phyloP scores from a whole-genome alignment of 2,888 invertebrate genomes.

The Pachliopta kotzebuea region DNA sequence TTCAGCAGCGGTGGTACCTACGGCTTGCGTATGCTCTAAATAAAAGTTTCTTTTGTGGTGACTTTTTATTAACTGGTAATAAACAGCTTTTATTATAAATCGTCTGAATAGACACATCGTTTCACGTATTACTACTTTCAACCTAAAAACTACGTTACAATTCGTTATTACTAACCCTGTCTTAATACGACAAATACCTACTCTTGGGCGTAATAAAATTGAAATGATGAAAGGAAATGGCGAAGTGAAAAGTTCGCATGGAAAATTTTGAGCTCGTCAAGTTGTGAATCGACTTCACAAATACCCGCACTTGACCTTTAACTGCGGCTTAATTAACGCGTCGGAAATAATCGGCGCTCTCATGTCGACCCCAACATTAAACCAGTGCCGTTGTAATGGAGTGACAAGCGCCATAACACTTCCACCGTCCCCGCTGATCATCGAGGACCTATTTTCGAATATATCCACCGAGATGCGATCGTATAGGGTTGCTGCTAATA shows the following conservation, averaged over 20 bases:
- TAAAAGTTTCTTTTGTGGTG: too few relatives aligned
- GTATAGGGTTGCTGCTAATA: conserved; percentile 40
- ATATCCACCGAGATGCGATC: conserved; percentile 38
- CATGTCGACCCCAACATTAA: conserved; percentile 45
- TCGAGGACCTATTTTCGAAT: conserved; percentile 46
- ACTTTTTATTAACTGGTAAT: too few relatives aligned
- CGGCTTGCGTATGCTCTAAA: too few relatives aligned
- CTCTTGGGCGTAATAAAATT: too few relatives aligned
- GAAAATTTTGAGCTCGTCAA: conserved; percentile 4
- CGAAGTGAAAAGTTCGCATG: not conserved
- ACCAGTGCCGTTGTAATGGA: conserved; percentile 49
- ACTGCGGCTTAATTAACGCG: conserved; percentile 55
- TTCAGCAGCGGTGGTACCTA: too few relatives aligned
- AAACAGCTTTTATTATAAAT: too few relatives aligned
- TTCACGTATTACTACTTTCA: too few relatives aligned
- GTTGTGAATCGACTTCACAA: conserved; percentile 2
- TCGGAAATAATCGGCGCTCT: conserved; percentile 44
- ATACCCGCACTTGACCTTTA: conserved; percentile 47
- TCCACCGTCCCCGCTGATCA: conserved; percentile 38
- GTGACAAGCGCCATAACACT: conserved; percentile 63
- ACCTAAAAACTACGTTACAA: too few relatives aligned
- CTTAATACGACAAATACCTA: too few relatives aligned
- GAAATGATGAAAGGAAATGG: not conserved
- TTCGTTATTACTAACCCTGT: too few relatives aligned
- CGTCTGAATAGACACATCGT: too few relatives aligned